phyloP scores from a whole-genome alignment of 2,888 invertebrate species.

The Encarsia formosa region DNA sequence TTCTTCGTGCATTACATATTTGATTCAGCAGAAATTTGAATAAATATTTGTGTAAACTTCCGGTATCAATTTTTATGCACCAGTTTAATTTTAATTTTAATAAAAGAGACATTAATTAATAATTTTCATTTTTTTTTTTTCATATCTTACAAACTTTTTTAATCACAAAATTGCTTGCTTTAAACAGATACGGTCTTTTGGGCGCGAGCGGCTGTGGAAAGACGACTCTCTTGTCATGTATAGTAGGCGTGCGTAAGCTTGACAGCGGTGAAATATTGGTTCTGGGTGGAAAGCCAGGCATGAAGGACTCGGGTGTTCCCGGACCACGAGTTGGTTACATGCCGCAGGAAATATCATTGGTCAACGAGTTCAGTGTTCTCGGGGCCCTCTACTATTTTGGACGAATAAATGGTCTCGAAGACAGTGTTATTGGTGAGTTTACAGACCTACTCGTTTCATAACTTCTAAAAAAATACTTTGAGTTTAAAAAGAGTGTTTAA shows the following conservation, averaged over 20 bases:
- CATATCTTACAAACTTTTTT: too few species aligned
- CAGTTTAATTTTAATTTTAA: too few species aligned
- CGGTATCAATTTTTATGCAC: too few species aligned
- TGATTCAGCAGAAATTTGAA: too few species aligned
- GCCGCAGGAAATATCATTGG: constrained; percentile 84
- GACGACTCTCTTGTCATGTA: constrained; percentile 79
- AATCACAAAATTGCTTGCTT: too few species aligned
- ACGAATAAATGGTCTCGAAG: constrained; percentile 73
- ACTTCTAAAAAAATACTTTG: neutral
- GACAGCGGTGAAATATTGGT: constrained; percentile 73
- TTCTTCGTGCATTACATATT: too few species aligned
- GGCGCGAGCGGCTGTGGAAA: constrained; percentile 91
- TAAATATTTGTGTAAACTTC: too few species aligned
- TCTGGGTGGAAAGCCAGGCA: constrained; percentile 66
- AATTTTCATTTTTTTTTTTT: too few species aligned
- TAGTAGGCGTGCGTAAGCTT: constrained; percentile 72
- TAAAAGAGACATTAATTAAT: too few species aligned
- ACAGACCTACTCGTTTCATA: neutral
- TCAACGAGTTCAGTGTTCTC: constrained; percentile 74
- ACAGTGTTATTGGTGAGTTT: constrained; percentile 54
- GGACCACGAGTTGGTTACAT: constrained; percentile 79
- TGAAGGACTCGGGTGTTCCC: constrained; percentile 62
- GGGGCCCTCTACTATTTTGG: constrained; percentile 87
- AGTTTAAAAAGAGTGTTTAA: neutral
- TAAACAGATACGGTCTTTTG: constrained; percentile 79